These are phyloP conservation scores for Petrocephalus schoutedeni DNA, from an alignment of 2,797 vertebrate genomes.

Conservation along the genomic window DNA sequence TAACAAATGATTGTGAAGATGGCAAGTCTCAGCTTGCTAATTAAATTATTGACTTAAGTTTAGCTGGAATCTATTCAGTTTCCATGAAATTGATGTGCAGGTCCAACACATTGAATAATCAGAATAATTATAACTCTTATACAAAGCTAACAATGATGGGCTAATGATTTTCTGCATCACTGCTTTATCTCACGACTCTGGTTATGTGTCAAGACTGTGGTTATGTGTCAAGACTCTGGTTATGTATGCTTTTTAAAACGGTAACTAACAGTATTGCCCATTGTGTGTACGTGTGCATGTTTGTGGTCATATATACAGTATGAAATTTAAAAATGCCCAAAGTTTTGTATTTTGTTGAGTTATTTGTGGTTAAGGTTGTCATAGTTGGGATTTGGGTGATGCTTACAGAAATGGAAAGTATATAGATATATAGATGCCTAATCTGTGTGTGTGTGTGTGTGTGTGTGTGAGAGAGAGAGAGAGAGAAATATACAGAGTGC, in stretches of 20 bases:
- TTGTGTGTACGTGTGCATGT: no score
- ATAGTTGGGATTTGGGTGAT: no score
- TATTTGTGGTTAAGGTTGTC: background rate
- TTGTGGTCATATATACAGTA: no score
- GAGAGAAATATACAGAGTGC: background rate
- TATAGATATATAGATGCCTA: no score
- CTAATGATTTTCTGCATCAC: background rate
- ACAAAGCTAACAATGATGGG: background rate
- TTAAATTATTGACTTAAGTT: background rate
- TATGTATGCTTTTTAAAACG: background rate
- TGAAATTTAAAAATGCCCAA: no score
- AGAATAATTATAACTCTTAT: background rate
- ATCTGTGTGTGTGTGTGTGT: no score
- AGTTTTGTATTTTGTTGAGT: no score
- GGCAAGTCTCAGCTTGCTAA: background rate
- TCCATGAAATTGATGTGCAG: background rate
- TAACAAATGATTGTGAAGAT: background rate
- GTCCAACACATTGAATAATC: constrained; percentile 1
- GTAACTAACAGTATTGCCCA: background rate
- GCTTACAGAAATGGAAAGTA: no score
- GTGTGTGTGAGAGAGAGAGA: background rate
- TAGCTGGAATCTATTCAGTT: background rate
- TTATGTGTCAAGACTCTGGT: background rate
- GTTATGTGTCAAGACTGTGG: no score
- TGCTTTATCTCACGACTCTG: background rate